A percentile compares a stretch with the other conserved stretches of the same genome.
phyloP scores from a whole-genome alignment of 64 coral and sea anemone genomes.

The Montipora efflorescens region DNA sequence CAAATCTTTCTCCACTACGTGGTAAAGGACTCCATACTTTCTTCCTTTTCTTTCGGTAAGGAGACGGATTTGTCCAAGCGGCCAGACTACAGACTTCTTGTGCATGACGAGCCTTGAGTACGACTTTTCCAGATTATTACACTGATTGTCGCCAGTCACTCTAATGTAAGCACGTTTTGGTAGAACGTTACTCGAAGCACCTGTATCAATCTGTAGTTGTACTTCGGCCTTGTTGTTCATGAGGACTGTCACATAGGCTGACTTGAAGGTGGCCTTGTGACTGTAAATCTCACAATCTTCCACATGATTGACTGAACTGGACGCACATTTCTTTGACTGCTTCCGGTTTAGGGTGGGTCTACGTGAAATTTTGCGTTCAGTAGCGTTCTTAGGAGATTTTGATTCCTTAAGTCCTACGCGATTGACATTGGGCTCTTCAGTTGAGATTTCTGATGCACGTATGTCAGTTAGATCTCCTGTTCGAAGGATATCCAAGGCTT shows the following conservation, averaged over 20 bases:
- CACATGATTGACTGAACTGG: no score
- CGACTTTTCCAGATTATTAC: conserved; percentile 58
- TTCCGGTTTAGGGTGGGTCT: neutral
- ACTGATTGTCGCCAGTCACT: conserved; percentile 5
- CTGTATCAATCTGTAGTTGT: no score
- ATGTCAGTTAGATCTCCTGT: conserved; percentile 45
- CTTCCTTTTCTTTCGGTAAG: no score
- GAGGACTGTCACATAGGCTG: conserved; percentile 55
- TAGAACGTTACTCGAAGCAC: no score
- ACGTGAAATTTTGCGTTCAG: neutral
- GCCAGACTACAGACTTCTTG: no score
- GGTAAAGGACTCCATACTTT: no score
- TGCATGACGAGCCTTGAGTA: neutral
- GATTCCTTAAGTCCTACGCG: no score
- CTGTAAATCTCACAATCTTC: conserved; percentile 35
- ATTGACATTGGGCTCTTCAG: no score
- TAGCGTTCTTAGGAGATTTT: neutral
- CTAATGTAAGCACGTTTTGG: neutral
- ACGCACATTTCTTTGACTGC: no score
- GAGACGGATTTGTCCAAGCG: no score
- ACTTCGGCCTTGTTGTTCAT: conserved; percentile 17
- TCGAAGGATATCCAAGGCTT: conserved; percentile 61
- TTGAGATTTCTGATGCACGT: neutral
- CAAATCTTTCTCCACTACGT: no score
- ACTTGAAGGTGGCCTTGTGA: conserved; percentile 43